phyloP scores from a whole-genome alignment of 2,888 invertebrate genomes.

The Agriotes lineatus region DNA sequence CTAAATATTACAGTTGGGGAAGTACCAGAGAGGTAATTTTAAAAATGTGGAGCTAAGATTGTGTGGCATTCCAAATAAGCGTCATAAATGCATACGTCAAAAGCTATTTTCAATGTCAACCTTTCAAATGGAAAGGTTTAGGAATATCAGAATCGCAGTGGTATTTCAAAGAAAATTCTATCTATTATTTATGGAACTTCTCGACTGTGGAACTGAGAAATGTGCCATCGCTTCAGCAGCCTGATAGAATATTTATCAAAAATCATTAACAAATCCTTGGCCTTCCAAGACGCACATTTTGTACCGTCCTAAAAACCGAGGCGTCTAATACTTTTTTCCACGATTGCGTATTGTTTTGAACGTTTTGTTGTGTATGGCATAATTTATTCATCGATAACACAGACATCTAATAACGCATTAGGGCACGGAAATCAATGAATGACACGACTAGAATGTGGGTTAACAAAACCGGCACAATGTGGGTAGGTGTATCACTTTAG shows the following conservation, averaged over 20 bases:
- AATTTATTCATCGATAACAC: conserved; percentile 14
- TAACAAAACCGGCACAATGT: background rate
- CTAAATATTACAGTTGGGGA: too few relatives aligned
- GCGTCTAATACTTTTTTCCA: background rate
- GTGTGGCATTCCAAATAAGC: too few relatives aligned
- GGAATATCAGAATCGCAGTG: too few relatives aligned
- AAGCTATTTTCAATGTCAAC: too few relatives aligned
- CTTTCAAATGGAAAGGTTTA: too few relatives aligned
- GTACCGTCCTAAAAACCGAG: background rate
- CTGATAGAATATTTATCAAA: background rate
- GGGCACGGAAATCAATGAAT: conserved; percentile 16
- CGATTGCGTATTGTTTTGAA: conserved; percentile 4
- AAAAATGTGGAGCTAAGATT: too few relatives aligned
- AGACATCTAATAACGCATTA: conserved; percentile 14
- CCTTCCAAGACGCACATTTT: background rate
- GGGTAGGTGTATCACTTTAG: too few relatives aligned
- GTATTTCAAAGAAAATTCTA: too few relatives aligned
- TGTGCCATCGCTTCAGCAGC: background rate
- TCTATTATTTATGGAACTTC: too few relatives aligned
- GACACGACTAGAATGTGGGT: conserved; percentile 16
- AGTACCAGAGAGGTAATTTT: too few relatives aligned
- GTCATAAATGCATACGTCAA: too few relatives aligned
- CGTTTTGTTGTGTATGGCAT: conserved; percentile 11
- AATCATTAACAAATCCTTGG: background rate
- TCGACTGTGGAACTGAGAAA: too few relatives aligned